These are phyloP conservation scores for Anarhynchus alexandrinus DNA, from an alignment of 2,113 vertebrate genomes.

Conservation along the genomic window DNA sequence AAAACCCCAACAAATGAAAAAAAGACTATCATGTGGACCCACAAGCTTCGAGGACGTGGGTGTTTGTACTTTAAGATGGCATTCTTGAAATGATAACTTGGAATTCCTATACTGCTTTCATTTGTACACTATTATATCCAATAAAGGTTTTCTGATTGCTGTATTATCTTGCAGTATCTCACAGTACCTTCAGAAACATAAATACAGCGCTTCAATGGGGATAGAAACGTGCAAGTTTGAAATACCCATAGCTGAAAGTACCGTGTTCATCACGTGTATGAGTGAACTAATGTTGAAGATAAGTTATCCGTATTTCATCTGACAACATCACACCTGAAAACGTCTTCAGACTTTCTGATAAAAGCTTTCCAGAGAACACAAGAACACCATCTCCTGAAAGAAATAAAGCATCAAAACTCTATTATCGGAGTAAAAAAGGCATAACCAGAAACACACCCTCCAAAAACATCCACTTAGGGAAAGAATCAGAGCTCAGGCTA, in stretches of 20 bases:
- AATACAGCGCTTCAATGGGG: background rate
- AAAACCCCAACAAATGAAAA: background rate
- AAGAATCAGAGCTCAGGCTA: background rate
- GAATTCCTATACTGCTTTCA: background rate
- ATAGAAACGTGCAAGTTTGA: background rate
- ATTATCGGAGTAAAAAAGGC: background rate
- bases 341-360: background rate
- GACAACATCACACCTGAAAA: background rate
- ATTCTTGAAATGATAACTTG: background rate
- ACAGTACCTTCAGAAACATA: background rate
- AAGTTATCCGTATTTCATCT: background rate
- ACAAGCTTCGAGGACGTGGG: fast-evolving
- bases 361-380: background rate
- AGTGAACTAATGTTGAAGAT: background rate
- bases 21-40: background rate
- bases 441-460: background rate
- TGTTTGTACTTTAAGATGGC: background rate
- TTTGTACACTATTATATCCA: background rate
- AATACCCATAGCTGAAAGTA: background rate
- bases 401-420: background rate
- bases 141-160: background rate
- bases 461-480: background rate
- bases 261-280: background rate
- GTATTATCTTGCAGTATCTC: background rate
- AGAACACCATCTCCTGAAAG: background rate